A percentile compares a stretch with the other conserved stretches of the same genome.
phyloP scores from a whole-genome alignment of 2,888 invertebrate species.

The Erebia ligea region DNA sequence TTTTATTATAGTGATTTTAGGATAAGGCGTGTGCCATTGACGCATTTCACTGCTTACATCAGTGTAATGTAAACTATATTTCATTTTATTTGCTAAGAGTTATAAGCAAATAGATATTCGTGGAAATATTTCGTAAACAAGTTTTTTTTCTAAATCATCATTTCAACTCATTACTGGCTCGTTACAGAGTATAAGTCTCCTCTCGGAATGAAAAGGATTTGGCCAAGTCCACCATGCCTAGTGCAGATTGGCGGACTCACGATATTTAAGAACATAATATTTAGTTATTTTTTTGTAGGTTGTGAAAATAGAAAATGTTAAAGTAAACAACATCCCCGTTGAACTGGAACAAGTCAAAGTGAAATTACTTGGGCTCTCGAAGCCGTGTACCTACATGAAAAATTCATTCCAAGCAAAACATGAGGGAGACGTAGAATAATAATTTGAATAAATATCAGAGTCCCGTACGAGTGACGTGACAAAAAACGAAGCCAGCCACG shows the following conservation, averaged over 20 bases:
- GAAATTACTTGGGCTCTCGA: constrained; percentile 77
- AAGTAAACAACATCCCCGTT: constrained; percentile 73
- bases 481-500: constrained; percentile 71
- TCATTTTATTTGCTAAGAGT: not conserved
- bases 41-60: constrained; percentile 2
- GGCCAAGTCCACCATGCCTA: no score
- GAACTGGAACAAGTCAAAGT: constrained; percentile 74
- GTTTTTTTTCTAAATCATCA: no score
- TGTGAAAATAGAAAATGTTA: constrained; percentile 35
- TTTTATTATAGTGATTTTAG: constrained; percentile 42
- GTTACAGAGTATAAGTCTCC: no score
- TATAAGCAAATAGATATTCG: not conserved
- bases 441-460: constrained; percentile 81
- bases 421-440: constrained; percentile 77
- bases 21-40: constrained; percentile 14
- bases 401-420: constrained; percentile 79
- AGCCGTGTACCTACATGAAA: constrained; percentile 80
- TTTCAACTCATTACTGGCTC: no score
- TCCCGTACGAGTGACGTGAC: constrained; percentile 70
- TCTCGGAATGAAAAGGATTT: no score
- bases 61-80: not conserved
- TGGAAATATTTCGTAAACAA: not conserved
- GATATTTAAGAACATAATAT: no score
- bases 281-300: no score
- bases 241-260: no score